Evolutionary conservation across 2,113 vertebrate species (phyloP), one percentile per base, ranked within the genome.

Genomic region (Cichladusa arquata): DNA sequence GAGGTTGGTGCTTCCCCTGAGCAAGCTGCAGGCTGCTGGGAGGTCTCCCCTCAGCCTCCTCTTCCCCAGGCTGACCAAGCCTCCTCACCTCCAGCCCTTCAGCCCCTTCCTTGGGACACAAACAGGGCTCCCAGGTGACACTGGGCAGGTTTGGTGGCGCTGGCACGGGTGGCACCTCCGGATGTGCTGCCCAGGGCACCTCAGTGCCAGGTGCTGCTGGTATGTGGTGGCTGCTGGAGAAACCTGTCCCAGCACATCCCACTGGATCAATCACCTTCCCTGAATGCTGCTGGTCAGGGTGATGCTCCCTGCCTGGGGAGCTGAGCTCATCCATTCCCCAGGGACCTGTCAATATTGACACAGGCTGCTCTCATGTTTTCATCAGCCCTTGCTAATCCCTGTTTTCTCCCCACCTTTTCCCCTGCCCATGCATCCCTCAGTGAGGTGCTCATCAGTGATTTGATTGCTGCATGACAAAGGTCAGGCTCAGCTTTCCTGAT

Each of bases 401-500:
- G 5, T 84, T 70, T 86, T 82, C 67, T 70, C 42, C 14, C 51
- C 77, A 78, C 51, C 48, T 79, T 85, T 58, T 28, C 36, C 29
- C n/a, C 40, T 65, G 54, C 26, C 38, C 50, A 12, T 2, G 0
- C 36, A 12, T 80, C 25, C 67, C 44, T 74, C 72, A 24, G 5
- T 5, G 22, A 73, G 36, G 62, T 40, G 17, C 20, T 80, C 48
- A 40, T 34, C 26, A 12, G 62, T 8, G 16, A 38, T 33, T 38
- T 1, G 4, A 36, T 20, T 62, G 36, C 33, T 47, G 53, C 10
- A 25, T 69, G 33, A 48, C 20, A 50, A 44, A 53, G 18, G 34
- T 19, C 26, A 51, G 50, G 26, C 9, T 28, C 1, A 0, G 19
- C 19, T 62, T 40, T 65, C 36, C 54, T 0, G 0, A 17, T 25